These are phyloP conservation scores for Drosophila ambigua DNA, from an alignment of 1,140 invertebrate species.

Conservation along the genomic window DNA sequence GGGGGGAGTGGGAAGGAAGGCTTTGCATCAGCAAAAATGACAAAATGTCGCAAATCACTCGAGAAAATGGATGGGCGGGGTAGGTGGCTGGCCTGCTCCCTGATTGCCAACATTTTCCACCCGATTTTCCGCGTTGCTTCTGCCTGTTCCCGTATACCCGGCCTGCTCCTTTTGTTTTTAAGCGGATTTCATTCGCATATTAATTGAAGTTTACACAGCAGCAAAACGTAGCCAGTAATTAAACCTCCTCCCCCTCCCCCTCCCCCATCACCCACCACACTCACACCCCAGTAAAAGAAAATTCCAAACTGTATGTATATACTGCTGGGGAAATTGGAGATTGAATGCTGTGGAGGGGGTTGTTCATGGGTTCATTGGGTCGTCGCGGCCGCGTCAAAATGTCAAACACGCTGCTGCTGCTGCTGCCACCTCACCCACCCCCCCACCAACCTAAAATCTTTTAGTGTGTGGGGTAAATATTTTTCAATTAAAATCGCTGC, in stretches of 20 bases:
- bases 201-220: conserved; percentile 78
- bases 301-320: conserved; percentile 28
- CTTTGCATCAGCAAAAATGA: conserved; percentile 79
- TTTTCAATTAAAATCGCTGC: conserved; percentile 78
- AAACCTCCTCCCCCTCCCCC: conserved; percentile 10
- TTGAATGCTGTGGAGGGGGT: neutral
- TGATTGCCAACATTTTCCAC: conserved; percentile 69
- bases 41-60: conserved; percentile 78
- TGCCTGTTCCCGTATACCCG: neutral
- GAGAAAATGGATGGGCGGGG: conserved; percentile 12
- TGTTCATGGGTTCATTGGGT: conserved; percentile 11
- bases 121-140: conserved; percentile 6
- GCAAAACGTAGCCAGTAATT: conserved; percentile 58
- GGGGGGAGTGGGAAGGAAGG: too few species aligned
- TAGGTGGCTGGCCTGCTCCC: conserved; percentile 19
- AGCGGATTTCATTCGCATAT: conserved; percentile 80
- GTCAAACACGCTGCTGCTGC: conserved; percentile 54
- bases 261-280: too few species aligned
- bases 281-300: neutral
- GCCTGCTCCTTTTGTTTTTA: conserved; percentile 64
- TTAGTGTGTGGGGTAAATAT: conserved; percentile 62
- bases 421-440: neutral
- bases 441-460: too few species aligned
- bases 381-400: conserved; percentile 50
- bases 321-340: conserved; percentile 7